Conservation (phyloP, 2,113 vertebrate species). For the Poeciliopsis occidentalis region DNA sequence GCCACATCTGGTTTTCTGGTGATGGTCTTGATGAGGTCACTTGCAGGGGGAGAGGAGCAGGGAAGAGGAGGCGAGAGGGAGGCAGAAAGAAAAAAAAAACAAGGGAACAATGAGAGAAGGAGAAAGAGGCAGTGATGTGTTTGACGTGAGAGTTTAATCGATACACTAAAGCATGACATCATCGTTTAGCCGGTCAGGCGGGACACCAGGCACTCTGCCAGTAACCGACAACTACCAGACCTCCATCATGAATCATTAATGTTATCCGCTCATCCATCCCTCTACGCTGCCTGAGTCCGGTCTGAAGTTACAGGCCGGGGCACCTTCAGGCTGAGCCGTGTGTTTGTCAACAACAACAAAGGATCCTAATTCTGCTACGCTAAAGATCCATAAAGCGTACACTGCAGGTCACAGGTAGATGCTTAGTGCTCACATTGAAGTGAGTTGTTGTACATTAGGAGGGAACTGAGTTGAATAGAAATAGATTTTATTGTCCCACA, state of each 20-base stretch:
- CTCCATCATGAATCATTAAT: conserved; percentile 70
- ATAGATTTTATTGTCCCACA: too few species aligned
- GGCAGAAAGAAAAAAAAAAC: conserved; percentile 6
- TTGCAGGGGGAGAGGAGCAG: neutral
- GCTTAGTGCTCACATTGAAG: neutral
- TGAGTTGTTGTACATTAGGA: neutral
- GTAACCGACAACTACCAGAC: conserved; percentile 67
- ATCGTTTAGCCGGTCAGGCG: conserved; percentile 62
- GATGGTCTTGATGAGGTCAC: conserved; percentile 72
- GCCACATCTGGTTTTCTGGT: conserved; percentile 71
- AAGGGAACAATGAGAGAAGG: conserved; percentile 37
- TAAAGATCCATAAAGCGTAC: neutral
- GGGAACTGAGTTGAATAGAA: neutral
- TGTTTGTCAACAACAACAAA: conserved; percentile 59
- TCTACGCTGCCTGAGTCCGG: conserved; percentile 14
- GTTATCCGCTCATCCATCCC: conserved; percentile 52
- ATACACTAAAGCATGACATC: conserved; percentile 75
- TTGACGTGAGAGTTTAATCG: conserved; percentile 60
- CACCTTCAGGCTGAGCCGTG: conserved; percentile 52
- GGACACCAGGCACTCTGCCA: conserved; percentile 66
- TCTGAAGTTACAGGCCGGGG: conserved; percentile 58
- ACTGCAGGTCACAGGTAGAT: neutral
- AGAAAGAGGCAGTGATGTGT: conserved; percentile 48
- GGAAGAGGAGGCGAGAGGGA: conserved; percentile 5
- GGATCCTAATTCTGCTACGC: conserved; percentile 2